phyloP scores from a whole-genome alignment of 2,797 vertebrate genomes.

The Anguilla anguilla region DNA sequence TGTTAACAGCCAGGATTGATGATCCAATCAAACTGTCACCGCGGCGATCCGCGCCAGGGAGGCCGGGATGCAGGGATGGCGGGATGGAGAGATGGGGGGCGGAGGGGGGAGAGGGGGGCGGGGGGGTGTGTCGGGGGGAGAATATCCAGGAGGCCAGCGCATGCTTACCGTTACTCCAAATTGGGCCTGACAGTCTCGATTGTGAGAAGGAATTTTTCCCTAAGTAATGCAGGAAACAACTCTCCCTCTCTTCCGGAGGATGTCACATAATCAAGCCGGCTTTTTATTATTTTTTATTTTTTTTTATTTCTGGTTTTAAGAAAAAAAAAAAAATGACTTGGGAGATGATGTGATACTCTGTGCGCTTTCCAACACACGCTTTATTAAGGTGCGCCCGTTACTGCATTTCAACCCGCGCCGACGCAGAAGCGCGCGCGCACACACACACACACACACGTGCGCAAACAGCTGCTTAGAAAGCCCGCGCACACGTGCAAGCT shows the following conservation, averaged over 20 bases:
- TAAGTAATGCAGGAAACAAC: conserved; percentile 97
- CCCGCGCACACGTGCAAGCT: background rate
- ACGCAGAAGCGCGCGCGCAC: background rate
- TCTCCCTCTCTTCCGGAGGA: conserved; percentile 92
- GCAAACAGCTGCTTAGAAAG: background rate
- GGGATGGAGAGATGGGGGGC: conserved; percentile 66
- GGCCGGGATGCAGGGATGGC: conserved; percentile 17
- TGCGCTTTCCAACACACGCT: conserved; percentile 50
- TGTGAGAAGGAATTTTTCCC: conserved; percentile 90
- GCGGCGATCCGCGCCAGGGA: conserved; percentile 84
- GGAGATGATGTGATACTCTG: conserved; percentile 67
- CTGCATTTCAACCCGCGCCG: background rate
- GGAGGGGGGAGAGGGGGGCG: background rate
- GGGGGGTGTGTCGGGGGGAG: conserved; percentile 75
- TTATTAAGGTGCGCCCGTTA: background rate
- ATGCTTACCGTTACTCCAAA: conserved; percentile 98
- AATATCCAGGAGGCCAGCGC: conserved; percentile 87
- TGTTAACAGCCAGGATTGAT: conserved; percentile 99
- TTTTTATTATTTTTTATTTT: conserved; percentile 55
- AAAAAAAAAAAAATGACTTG: conserved; percentile 67
- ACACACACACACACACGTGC: background rate
- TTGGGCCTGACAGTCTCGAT: conserved; percentile 98
- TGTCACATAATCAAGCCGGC: conserved; percentile 90
- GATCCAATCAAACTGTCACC: conserved; percentile 99
- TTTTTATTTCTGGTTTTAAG: conserved; percentile 31